Conservation (phyloP, 2,113 vertebrate species). For the Rhinolophus ferrumequinum region DNA sequence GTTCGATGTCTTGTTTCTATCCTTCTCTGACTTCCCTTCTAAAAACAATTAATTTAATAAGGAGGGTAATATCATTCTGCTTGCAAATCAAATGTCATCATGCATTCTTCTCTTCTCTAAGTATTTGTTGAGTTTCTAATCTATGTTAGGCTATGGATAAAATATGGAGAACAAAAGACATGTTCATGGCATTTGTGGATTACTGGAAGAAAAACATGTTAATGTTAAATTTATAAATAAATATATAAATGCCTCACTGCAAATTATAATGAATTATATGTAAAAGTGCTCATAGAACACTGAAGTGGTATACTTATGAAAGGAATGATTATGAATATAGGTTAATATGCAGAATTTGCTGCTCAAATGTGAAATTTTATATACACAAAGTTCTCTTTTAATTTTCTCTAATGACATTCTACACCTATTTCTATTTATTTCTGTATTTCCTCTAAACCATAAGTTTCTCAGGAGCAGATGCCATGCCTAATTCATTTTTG, state of each 20-base stretch:
- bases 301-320: neutral
- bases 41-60: neutral
- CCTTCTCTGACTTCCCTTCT: neutral
- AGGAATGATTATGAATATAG: neutral
- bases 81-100: neutral
- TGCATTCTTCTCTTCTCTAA: neutral
- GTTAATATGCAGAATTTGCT: neutral
- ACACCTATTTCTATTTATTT: neutral
- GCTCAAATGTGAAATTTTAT: neutral
- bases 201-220: neutral
- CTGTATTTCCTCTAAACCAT: neutral
- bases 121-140: neutral
- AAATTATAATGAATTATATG: neutral
- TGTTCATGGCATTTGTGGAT: neutral
- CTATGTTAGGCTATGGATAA: neutral
- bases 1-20: neutral
- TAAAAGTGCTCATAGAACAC: neutral
- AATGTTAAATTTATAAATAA: neutral
- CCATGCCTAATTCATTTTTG: neutral
- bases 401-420: neutral
- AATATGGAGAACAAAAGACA: neutral
- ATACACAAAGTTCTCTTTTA: neutral
- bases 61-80: neutral
- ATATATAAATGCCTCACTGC: neutral
- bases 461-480: neutral